Base-by-base conservation (phyloP, 2,888 invertebrate species). In the Drosophila tripunctata region DNA sequence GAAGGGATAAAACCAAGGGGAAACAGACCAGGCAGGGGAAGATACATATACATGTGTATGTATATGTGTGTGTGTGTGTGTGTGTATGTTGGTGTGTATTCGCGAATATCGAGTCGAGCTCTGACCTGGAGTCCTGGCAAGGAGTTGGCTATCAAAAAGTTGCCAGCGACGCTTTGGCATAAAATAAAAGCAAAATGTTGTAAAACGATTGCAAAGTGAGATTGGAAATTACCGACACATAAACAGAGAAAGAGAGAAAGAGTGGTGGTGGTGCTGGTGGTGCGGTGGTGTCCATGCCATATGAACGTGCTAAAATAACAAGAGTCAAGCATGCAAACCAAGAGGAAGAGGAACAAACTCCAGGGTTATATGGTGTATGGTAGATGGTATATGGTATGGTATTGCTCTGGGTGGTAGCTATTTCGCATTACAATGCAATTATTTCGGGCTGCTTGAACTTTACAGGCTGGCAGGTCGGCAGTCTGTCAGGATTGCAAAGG, bases 341-440 rank as follows among this genome's bases (percentile, higher is more conserved):
- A 44, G 55, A 19, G 60, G 45, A 43, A 30, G 51, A n/a, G 47
- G 21, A 27, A 27, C 1, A 27, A 36, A 22, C 38, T 7, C 51
- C 27, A 10, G 22, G 47, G 15, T n/a, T 27, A 27, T 40, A 40
- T n/a, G n/a, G n/a, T n/a, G n/a, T n/a, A n/a, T n/a, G n/a, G n/a
- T n/a, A n/a, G n/a, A n/a, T n/a, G n/a, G n/a, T n/a, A n/a, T n/a
- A n/a, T n/a, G n/a, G n/a, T n/a, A n/a, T n/a, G n/a, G n/a, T 40
- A 40, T 24, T 33, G 38, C 55, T 52, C 56, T 77, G 71, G 75
- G 73, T 74, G 76, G 72, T 57, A 76, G 86, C 82, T 81, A 88
- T 86, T 86, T 85, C 87, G 75, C 79, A 89, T 89, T 88, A 89
- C 88, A 89, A 80, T 87, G 89, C 89, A 89, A 89, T 89, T 89